Evolutionary conservation across 2,113 vertebrate species (phyloP), one percentile per base, ranked within the genome.

Genomic region (Onychorhynchus coronatus): DNA sequence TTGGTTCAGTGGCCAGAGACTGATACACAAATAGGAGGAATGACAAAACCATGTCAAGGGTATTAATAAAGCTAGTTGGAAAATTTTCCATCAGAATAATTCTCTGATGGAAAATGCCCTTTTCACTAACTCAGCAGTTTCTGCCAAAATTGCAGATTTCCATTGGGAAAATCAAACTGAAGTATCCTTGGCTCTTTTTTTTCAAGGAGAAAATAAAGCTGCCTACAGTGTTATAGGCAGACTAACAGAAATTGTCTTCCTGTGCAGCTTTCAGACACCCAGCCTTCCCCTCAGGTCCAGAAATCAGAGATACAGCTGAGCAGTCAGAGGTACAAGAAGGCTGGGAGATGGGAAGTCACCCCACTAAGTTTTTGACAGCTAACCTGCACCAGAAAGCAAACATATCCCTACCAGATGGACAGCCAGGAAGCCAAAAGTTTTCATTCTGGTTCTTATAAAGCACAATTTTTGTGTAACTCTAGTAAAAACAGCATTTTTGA

Each of bases 21-120:
- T 92, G 88, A 94, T 96, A 91, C 37, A 91, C 73, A 94, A 96
- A 87, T 92, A 93, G 83, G 80, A 91, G 76, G 24, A 89, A 93
- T 94, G 91, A 89, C 96, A 96, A 96, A 97, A 96, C 90, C 91
- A 78, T 97, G 95, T 96, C 92, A 96, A 95, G 86, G 93, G 94
- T 96, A 91, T 96, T 96, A 96, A 93, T 96, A 93, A 92, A 95
- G 88, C 41, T 53, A 56, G 92, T 94, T 94, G 86, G 86, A 91
- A 96, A 97, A 96, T 92, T 92, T 92, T 96, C 80, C 88, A 94
- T 95, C 86, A 86, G 88, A 94, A 94, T 94, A 84, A 93, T 91
- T 93, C 77, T 96, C 95, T 3, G 2, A 91, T 95, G 83, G 91
- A 95, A 96, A 95, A 92, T 50, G 83, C 53, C 1, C 5, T 93